These are phyloP conservation scores for Cynaeus angustus DNA, from an alignment of 2,888 invertebrate genomes.

Conservation along the genomic window DNA sequence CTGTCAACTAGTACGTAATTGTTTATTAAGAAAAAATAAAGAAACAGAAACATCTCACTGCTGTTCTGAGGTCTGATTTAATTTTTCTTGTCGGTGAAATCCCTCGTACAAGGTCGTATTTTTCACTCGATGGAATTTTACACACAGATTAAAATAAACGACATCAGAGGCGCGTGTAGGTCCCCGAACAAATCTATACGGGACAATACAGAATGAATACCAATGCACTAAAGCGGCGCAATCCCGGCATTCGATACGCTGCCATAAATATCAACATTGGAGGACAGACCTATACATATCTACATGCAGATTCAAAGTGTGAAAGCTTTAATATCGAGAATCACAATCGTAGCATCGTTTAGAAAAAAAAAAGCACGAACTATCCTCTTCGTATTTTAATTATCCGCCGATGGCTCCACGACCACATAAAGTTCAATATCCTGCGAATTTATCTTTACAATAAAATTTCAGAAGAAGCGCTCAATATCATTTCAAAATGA, in stretches of 20 bases:
- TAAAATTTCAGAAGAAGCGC: conserved; percentile 6
- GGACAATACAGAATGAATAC: conserved; percentile 64
- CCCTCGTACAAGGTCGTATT: background rate
- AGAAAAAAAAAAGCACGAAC: no score
- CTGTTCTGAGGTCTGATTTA: conserved; percentile 6
- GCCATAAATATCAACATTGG: conserved; percentile 59
- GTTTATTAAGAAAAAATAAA: conserved; percentile 5
- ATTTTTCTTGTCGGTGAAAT: conserved; percentile 2
- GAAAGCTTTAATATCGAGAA: no score
- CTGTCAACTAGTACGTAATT: conserved; percentile 21
- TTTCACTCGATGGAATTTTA: conserved; percentile 48
- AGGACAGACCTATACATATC: conserved; percentile 36
- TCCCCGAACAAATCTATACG: conserved; percentile 65
- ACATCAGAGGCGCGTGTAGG: conserved; percentile 60
- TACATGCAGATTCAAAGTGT: conserved; percentile 25
- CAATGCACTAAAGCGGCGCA: conserved; percentile 56
- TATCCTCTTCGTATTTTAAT: no score
- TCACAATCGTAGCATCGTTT: no score
- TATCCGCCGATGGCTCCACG: background rate
- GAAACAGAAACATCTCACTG: conserved; percentile 19
- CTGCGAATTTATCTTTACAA: conserved; percentile 1
- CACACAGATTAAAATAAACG: conserved; percentile 63
- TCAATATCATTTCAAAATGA: conserved; percentile 7
- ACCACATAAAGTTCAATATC: conserved; percentile 11
- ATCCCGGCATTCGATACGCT: conserved; percentile 54